These are phyloP conservation scores for Heptranchias perlo DNA, from an alignment of 2,113 vertebrate species.

Conservation along the genomic window DNA sequence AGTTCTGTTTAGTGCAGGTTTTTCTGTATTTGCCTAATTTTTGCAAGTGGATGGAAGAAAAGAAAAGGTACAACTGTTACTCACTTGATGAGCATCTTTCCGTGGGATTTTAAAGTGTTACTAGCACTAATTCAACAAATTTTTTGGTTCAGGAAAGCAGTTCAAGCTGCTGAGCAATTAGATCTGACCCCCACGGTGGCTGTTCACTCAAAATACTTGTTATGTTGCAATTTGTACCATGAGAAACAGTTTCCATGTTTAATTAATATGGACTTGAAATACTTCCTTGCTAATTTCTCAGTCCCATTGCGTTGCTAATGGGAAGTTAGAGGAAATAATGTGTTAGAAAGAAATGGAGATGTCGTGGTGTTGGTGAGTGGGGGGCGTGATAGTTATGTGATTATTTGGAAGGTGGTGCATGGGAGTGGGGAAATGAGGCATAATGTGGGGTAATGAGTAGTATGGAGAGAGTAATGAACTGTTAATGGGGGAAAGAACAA, in stretches of 20 bases:
- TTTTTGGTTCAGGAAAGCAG: not conserved
- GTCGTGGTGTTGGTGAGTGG: not conserved
- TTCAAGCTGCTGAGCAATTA: not conserved
- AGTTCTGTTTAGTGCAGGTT: constrained; percentile 66
- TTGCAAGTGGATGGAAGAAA: not conserved
- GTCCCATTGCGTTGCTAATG: not conserved
- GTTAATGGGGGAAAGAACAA: not conserved
- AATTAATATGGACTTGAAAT: not conserved
- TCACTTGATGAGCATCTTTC: not conserved
- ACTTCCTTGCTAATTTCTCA: not conserved
- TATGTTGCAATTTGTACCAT: not conserved
- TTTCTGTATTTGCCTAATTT: constrained; percentile 80
- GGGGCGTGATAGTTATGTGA: not conserved
- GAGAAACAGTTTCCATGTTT: not conserved
- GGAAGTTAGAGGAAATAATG: not conserved
- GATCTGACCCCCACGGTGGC: not conserved
- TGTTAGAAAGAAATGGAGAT: not conserved
- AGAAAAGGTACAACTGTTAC: not conserved
- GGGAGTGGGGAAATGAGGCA: not conserved
- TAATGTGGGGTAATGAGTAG: not conserved
- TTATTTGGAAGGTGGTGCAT: not conserved
- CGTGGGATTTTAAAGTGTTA: not conserved
- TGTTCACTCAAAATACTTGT: not conserved
- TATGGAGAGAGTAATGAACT: not conserved
- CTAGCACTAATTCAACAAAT: not conserved